phyloP scores from a whole-genome alignment of 2,888 invertebrate species.

The Diloba caeruleocephala region DNA sequence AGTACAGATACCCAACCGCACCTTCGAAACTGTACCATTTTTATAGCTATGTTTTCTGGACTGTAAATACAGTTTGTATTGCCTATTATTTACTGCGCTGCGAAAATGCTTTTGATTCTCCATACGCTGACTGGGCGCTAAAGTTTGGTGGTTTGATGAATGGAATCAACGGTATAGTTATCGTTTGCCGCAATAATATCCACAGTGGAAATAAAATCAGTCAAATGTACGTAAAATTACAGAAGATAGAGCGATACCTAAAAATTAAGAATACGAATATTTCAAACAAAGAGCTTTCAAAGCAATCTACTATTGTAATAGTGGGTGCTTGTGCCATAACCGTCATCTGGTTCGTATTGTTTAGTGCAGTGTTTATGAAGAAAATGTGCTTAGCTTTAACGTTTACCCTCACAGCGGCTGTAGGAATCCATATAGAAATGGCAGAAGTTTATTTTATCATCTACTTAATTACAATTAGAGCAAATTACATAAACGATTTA shows the following conservation, averaged over 20 bases:
- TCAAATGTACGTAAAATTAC: constrained; percentile 72
- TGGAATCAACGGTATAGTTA: constrained; percentile 48
- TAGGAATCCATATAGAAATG: constrained; percentile 60
- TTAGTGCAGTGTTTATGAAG: constrained; percentile 53
- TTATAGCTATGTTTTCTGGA: constrained; percentile 62
- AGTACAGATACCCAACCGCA: constrained; percentile 67
- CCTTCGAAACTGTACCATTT: constrained; percentile 58
- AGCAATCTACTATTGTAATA: constrained; percentile 23
- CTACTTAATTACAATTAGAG: constrained; percentile 56
- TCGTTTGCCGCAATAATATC: constrained; percentile 60
- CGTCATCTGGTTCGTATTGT: constrained; percentile 45
- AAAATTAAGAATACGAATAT: constrained; percentile 55
- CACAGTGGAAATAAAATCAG: constrained; percentile 49
- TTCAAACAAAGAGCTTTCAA: constrained; percentile 55
- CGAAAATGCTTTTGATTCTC: constrained; percentile 44
- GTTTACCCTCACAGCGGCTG: constrained; percentile 44
- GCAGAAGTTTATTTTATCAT: constrained; percentile 59
- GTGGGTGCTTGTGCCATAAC: constrained; percentile 14
- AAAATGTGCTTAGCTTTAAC: constrained; percentile 53
- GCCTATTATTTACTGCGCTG: constrained; percentile 51
- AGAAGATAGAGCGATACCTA: constrained; percentile 69
- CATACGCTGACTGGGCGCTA: constrained; percentile 55
- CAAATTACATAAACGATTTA: constrained; percentile 61
- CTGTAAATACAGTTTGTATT: constrained; percentile 52
- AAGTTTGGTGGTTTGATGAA: constrained; percentile 59